These are phyloP conservation scores for Arenaria interpres DNA, from an alignment of 2,113 vertebrate species.

Conservation along the genomic window DNA sequence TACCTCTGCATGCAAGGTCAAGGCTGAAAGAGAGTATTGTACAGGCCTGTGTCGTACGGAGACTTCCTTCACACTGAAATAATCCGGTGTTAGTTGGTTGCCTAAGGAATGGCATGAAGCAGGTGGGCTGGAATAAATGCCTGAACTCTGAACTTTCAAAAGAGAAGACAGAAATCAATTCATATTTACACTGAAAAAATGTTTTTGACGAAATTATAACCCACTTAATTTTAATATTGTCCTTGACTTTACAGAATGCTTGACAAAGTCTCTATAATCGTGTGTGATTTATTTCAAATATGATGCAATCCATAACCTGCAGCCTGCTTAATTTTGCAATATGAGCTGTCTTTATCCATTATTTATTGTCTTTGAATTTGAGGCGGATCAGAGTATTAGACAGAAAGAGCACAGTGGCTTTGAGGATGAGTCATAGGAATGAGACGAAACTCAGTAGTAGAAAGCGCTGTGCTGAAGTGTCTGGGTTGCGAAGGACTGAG, in stretches of 20 bases:
- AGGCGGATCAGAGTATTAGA: not conserved
- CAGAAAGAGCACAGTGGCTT: not conserved
- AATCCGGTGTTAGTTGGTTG: not conserved
- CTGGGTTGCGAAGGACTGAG: not conserved
- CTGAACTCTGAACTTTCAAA: not conserved
- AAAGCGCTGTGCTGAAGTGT: not conserved
- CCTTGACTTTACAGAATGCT: not conserved
- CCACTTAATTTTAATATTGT: not conserved
- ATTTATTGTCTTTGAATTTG: not conserved
- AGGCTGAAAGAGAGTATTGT: not conserved
- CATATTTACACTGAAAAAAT: not conserved
- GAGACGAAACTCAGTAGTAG: not conserved
- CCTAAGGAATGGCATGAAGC: not conserved
- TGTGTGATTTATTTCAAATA: not conserved
- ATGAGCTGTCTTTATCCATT: slow-evolving; percentile 11
- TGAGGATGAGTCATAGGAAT: not conserved
- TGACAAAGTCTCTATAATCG: not conserved
- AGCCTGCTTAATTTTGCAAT: slow-evolving; percentile 19
- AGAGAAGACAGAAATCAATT: not conserved
- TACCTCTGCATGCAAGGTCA: not conserved
- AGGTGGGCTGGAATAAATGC: not conserved
- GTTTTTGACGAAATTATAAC: not conserved
- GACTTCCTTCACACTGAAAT: not conserved
- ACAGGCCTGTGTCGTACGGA: not conserved
- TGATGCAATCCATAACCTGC: not conserved